Evolutionary conservation across 2,888 invertebrate genomes (phyloP), one percentile per base, ranked within the genome.

Genomic region (Caenorhabditis wallacei): DNA sequence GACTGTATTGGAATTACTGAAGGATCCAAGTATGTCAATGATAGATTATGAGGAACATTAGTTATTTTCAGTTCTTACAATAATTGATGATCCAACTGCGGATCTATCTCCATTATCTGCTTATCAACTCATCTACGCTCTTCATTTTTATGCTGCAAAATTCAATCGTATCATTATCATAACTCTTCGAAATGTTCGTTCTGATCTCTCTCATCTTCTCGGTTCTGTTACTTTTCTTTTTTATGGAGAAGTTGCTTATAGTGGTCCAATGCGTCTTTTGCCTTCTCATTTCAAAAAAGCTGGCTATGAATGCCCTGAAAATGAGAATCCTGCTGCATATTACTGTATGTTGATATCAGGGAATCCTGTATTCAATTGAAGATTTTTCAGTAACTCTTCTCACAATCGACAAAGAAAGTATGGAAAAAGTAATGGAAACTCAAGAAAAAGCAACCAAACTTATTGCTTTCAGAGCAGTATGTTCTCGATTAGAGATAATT

Each of bases 271-370:
- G 0, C 94, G 96, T 69, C 95, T 96, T 88, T 95, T 98, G 94
- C 94, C 98, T 81, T 96, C 96, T 91, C 98, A 98, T 93, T 98
- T 98, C 92, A 95, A 96, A 74, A 95, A 95, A 85, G 96, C 98
- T 87, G 98, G 98, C 1, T 97, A 97, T 92, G 97, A 97, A 0
- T 98, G 98, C 92, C 98, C 98, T 0, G 96, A 97, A 92, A 93
- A 97, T 63, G 98, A 98, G 92, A 98, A 98, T 93, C 98, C 98
- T 0, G 94, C 98, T n/a, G 97, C 97, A 95, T 98, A 97, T 93
- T 98, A 97, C 92, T 93, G 96, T 96, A 93, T 95, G 96, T 94
- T 57, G 3, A 18, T 7, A 18, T 1, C 24, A 30, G 30, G 8
- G 30, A 30, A 8, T 8, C 8, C 4, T 56, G 3, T 10, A 13